Evolutionary conservation across 1,140 invertebrate species (phyloP), one percentile per base, ranked within the genome.

Genomic region (Drosophila bocki): DNA sequence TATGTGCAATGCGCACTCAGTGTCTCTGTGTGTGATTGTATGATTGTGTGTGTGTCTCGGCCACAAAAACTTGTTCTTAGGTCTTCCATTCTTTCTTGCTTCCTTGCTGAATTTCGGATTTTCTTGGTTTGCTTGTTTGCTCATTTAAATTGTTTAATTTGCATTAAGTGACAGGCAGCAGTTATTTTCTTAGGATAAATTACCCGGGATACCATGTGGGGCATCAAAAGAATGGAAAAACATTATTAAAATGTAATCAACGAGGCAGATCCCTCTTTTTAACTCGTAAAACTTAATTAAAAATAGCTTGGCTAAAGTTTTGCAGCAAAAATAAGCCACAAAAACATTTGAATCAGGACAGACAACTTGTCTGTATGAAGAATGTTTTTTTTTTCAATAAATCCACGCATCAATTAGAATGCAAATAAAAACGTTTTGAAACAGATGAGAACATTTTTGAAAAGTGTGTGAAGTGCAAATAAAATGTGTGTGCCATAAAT

Each of bases 71-170:
- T 82, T 51, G 39, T 44, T 50, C 17, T 54, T 39, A 22, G 50
- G 61, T 60, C 35, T 41, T 45, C 60, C 77, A 80, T 84, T 41
- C 39, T 56, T 82, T 47, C 80, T 82, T 75, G 33, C 26, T 58
- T 83, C 58, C 45, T 45, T 58, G 50, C 65, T 62, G 57, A 62
- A 77, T 67, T 77, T 77, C 17, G 48, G 42, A 61, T 63, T 82
- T 81, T 68, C 75, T 70, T 63, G 61, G 76, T 68, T 75, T 70
- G 82, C 74, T 87, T 62, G 72, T 86, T 82, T 82, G 74, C 68
- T 82, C 80, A 78, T 88, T 87, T 83, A 87, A 87, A 87, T 87
- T 87, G 80, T 87, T 80, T 88, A 88, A 88, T 87, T 87, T 87
- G 77, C 84, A 87, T 87, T 87, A 75, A 88, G 71, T 71, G 84